Conservation (phyloP, 2,888 invertebrate species). For the Digitonthophagus gazella region DNA sequence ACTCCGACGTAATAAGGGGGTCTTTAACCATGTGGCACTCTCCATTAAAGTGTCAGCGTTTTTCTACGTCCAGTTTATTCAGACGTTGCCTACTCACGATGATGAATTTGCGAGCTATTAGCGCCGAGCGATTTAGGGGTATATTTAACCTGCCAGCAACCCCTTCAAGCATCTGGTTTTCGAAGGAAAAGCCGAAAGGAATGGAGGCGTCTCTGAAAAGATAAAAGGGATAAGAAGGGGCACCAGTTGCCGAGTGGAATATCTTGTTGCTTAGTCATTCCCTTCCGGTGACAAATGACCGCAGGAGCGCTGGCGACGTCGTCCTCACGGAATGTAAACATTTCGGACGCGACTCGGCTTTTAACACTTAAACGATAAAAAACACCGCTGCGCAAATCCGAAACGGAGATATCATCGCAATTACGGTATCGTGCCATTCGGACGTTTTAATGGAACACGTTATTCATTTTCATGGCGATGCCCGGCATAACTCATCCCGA, state of each 20-base stretch:
- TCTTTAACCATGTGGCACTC: slow-evolving; percentile 35
- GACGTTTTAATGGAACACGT: slow-evolving; percentile 2
- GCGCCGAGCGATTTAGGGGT: slow-evolving; percentile 28
- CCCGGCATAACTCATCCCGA: not conserved
- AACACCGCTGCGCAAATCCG: not conserved
- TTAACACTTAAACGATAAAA: not conserved
- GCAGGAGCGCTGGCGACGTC: not conserved
- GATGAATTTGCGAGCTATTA: slow-evolving; percentile 40
- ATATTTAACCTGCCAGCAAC: slow-evolving; percentile 23
- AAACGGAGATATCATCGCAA: slow-evolving; percentile 7
- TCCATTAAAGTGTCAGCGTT: slow-evolving; percentile 39
- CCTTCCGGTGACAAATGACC: slow-evolving; percentile 7
- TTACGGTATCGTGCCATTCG: not conserved
- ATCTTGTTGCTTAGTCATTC: slow-evolving; percentile 10
- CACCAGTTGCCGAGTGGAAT: slow-evolving; percentile 11
- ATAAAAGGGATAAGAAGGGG: not conserved
- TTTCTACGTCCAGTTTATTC: slow-evolving; percentile 34
- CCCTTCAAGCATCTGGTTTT: slow-evolving; percentile 22
- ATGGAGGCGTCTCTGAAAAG: slow-evolving; percentile 2
- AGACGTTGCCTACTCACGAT: slow-evolving; percentile 36
- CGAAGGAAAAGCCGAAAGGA: not conserved
- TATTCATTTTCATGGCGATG: slow-evolving; percentile 1
- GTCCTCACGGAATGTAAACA: not conserved
- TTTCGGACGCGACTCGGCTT: not conserved
- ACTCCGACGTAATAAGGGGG: not conserved